Evolutionary conservation across 2,113 vertebrate species (phyloP).

Genomic region (Callaeas wilsoni): DNA sequence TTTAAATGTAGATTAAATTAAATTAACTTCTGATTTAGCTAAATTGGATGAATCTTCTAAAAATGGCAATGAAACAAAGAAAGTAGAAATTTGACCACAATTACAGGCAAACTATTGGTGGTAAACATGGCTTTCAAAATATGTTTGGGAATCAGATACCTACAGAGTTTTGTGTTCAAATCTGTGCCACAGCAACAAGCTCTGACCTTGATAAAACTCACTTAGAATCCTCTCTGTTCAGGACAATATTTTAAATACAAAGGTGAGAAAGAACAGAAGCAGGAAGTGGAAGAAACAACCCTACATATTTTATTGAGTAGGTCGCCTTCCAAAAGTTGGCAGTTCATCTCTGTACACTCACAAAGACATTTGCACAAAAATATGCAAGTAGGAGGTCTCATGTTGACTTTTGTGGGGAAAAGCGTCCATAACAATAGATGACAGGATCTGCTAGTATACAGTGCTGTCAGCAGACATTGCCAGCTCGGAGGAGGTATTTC

Average conservation of each 20-base stretch:
- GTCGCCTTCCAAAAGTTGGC: not conserved
- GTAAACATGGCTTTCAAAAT: not conserved
- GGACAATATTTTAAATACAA: slow-evolving; percentile 21
- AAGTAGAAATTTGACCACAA: slow-evolving; percentile 1
- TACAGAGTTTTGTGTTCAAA: not conserved
- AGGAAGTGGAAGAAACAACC: slow-evolving; percentile 20
- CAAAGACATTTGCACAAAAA: not conserved
- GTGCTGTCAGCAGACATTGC: not conserved
- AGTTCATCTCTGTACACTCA: not conserved
- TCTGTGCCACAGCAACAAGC: not conserved
- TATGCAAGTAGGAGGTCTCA: not conserved
- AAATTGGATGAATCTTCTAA: not conserved
- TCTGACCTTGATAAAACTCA: slow-evolving; percentile 40
- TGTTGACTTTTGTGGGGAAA: not conserved
- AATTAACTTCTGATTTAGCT: not conserved
- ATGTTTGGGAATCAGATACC: not conserved
- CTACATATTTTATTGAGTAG: not conserved
- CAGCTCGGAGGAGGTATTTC: not conserved
- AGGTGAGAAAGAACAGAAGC: slow-evolving; percentile 53
- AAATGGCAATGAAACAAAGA: slow-evolving; percentile 11
- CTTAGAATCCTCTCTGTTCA: slow-evolving; percentile 33
- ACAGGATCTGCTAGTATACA: not conserved
- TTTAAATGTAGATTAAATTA: not conserved
- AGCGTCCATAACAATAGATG: fast-evolving
- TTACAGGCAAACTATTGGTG: not conserved